These are phyloP conservation scores for Gila orcuttii DNA, from an alignment of 2,113 vertebrate species.

Conservation along the genomic window DNA sequence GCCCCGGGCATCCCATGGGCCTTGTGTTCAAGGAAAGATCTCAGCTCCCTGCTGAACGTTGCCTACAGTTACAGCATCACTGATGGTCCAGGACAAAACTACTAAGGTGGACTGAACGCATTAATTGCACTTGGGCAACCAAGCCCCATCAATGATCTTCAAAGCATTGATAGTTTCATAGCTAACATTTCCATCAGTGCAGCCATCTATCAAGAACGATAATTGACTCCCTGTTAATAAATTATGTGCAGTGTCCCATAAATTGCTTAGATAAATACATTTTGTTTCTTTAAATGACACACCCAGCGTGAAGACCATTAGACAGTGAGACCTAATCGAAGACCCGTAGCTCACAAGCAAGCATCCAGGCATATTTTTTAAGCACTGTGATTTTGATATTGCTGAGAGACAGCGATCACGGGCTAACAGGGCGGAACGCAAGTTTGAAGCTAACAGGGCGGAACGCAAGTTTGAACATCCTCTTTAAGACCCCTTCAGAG, in stretches of 20 bases:
- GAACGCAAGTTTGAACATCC: slow-evolving; percentile 57
- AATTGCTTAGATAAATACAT: slow-evolving; percentile 68
- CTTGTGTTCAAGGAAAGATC: slow-evolving; percentile 62
- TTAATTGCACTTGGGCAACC: background rate
- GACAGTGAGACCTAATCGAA: slow-evolving; percentile 69
- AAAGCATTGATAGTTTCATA: background rate
- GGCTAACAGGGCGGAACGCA: slow-evolving; percentile 50
- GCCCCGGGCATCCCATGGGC: slow-evolving; percentile 66
- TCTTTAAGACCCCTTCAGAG: slow-evolving; percentile 55
- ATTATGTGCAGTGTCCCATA: slow-evolving; percentile 58
- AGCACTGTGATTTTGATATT: slow-evolving; percentile 50
- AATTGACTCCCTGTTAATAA: slow-evolving; percentile 66
- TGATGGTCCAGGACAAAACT: background rate
- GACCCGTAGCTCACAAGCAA: slow-evolving; percentile 53
- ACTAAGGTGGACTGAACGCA: background rate
- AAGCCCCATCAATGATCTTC: background rate
- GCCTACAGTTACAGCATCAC: slow-evolving; percentile 41
- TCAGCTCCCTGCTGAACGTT: slow-evolving; percentile 53
- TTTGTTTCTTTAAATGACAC: slow-evolving; percentile 65
- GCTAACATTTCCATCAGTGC: slow-evolving; percentile 12
- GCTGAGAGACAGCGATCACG: slow-evolving; percentile 48
- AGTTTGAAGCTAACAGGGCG: slow-evolving; percentile 54
- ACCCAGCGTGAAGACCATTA: slow-evolving; percentile 67
- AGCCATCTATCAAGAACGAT: slow-evolving; percentile 47
- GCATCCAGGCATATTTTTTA: slow-evolving; percentile 52